A percentile compares a stretch with the other conserved stretches of the same genome.
These are phyloP conservation scores for Gymnoscopelus braueri DNA, from an alignment of 2,797 vertebrate genomes.

Conservation along the genomic window DNA sequence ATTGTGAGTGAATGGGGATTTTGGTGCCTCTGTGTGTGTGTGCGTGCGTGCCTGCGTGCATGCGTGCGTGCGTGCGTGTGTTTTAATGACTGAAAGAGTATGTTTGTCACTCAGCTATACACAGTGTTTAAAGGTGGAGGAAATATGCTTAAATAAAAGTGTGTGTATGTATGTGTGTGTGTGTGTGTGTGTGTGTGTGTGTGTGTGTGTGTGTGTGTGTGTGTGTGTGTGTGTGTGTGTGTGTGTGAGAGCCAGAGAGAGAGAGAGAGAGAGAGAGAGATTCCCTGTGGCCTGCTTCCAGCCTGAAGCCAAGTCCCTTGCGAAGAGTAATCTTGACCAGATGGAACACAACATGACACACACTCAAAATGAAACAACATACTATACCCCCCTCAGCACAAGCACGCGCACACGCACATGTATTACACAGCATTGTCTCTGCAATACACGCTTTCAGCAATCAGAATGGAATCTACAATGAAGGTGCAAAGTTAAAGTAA, in stretches of 20 bases:
- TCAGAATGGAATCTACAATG: conserved; percentile 49
- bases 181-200: not conserved
- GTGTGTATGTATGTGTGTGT: conserved; percentile 10
- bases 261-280: too few species aligned
- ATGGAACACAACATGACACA: conserved; percentile 52
- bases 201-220: not conserved
- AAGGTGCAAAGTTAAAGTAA: conserved; percentile 32
- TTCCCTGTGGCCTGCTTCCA: conserved; percentile 26
- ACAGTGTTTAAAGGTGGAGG: not conserved
- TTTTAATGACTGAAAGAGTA: conserved; percentile 9
- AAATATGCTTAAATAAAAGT: not conserved
- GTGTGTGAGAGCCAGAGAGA: not conserved
- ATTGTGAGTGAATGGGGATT: not conserved
- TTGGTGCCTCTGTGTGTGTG: not conserved
- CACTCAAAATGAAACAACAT: conserved; percentile 34
- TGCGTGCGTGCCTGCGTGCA: not conserved
- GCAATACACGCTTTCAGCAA: conserved; percentile 24
- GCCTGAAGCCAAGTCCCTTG: conserved; percentile 38
- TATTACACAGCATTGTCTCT: conserved; percentile 7
- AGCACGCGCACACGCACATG: conserved; percentile 3
- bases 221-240: conserved; percentile 3
- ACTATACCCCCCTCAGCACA: conserved; percentile 23
- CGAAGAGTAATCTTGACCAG: conserved; percentile 60
- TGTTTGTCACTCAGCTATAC: conserved; percentile 24
- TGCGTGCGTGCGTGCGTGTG: not conserved